Base-by-base conservation (phyloP, 2,888 invertebrate species). In the Drosophila austrosaltans region DNA sequence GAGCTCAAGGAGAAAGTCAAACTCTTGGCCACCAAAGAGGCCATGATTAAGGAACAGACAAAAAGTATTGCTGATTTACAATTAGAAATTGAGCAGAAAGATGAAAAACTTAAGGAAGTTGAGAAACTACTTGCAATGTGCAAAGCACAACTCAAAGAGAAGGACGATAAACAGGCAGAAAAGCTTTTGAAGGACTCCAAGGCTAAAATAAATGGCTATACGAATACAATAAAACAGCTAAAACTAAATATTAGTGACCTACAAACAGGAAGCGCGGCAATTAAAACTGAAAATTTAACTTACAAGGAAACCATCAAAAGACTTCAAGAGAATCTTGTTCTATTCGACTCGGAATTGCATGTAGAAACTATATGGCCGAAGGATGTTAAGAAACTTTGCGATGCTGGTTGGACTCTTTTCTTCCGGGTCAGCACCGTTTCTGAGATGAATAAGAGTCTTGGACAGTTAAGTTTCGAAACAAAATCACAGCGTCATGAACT, bases 191-290 rank as follows among this genome's bases (percentile, higher is more conserved):
- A 39, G 39, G 57, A 57, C 7, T 32, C 36, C 12, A 57, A 57
- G 6, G 22, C 22, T 6, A 57, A 57, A 57, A 36, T 57, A 12
- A 57, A 57, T 39, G 20, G 57, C 0, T 39, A 39, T 22, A 57
- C 39, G 22, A 57, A 57, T 39, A 57, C 57, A 1, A 57, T 57
- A 1, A 57, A 57, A 5, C 57, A 57, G n/a, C 39, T 57, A 12
- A 57, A 54, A 5, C 54, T 32, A 54, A 54, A 54, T 32, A 30
- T 32, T n/a, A 8, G 2, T 30, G 30, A 54, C n/a, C 30, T 54
- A 54, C 54, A 30, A 16, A n/a, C 30, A 2, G 30, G 16, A 30
- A 16, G n/a, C 1, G 5, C 16, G 6, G 3, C 1, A 54, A 22
- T 7, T 2, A 30, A 54, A 54, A 22, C 54, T n/a, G 30, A 16